phyloP scores from a whole-genome alignment of 2,797 vertebrate species.

The Centropyge bicolor region DNA sequence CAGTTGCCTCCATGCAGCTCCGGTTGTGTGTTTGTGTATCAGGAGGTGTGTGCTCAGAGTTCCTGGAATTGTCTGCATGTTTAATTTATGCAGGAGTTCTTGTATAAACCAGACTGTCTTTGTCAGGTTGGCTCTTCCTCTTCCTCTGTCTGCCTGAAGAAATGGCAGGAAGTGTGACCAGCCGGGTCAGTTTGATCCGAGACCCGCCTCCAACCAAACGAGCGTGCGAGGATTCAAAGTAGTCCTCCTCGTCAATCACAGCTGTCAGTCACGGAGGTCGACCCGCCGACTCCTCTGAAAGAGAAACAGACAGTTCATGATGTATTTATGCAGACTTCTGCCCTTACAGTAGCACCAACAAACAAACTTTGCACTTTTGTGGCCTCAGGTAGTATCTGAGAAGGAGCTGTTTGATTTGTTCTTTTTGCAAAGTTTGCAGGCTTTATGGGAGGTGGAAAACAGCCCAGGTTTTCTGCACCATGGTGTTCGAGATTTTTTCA shows the following conservation, averaged over 20 bases:
- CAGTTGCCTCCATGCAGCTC: conserved; percentile 2
- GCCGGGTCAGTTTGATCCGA: conserved; percentile 47
- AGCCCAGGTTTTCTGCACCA: conserved; percentile 20
- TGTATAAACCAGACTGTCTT: conserved; percentile 52
- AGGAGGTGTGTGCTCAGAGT: conserved; percentile 25
- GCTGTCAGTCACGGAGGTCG: conserved; percentile 34
- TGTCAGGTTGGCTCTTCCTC: conserved; percentile 56
- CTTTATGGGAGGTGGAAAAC: background rate
- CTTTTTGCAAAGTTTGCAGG: conserved; percentile 4
- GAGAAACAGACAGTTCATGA: background rate
- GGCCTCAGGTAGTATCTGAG: background rate
- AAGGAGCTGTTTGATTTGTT: conserved; percentile 24
- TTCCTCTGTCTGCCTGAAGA: conserved; percentile 28
- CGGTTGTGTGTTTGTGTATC: conserved; percentile 37
- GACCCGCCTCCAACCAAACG: conserved; percentile 14
- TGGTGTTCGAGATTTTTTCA: background rate
- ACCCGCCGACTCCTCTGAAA: conserved; percentile 24
- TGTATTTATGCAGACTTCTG: conserved; percentile 4
- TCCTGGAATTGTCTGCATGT: conserved; percentile 62
- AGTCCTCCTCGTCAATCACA: background rate
- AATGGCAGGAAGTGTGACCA: conserved; percentile 28
- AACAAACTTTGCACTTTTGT: conserved; percentile 29
- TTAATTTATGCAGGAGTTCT: conserved; percentile 70
- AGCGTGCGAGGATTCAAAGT: conserved; percentile 22
- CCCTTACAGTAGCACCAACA: conserved; percentile 25